Evolutionary conservation across 2,797 vertebrate genomes (phyloP).

Genomic region (Acrossocheilus fasciatus): DNA sequence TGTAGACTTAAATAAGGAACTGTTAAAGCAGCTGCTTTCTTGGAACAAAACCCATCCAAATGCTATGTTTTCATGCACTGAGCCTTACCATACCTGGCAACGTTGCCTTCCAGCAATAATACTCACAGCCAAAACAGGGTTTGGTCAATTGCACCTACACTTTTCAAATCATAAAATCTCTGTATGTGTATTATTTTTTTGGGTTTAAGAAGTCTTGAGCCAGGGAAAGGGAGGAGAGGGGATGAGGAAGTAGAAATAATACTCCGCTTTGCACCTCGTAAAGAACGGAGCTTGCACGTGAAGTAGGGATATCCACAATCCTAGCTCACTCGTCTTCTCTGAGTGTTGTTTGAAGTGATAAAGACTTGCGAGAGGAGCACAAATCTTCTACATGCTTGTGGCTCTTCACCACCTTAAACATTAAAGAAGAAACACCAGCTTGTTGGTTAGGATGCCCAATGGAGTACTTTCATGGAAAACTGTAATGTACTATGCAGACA

Average conservation of each 20-base stretch:
- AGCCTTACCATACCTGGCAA: constrained; percentile 60
- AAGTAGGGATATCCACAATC: constrained; percentile 51
- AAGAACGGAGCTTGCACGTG: constrained; percentile 62
- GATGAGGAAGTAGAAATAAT: constrained; percentile 65
- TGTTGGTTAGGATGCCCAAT: constrained; percentile 13
- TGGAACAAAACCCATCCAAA: constrained; percentile 23
- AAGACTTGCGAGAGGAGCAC: constrained; percentile 36
- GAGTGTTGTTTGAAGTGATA: constrained; percentile 58
- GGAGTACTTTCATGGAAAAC: constrained; percentile 2
- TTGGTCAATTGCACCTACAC: constrained; percentile 71
- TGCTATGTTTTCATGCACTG: constrained; percentile 56
- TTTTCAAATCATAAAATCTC: constrained; percentile 75
- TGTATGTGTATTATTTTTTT: constrained; percentile 69
- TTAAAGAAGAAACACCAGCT: constrained; percentile 45
- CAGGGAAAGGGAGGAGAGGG: constrained; percentile 57
- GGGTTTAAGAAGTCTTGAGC: constrained; percentile 59
- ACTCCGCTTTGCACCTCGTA: constrained; percentile 77
- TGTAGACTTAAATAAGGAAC: constrained; percentile 35
- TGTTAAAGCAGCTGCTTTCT: constrained; percentile 51
- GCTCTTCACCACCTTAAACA: neutral
- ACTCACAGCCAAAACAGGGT: constrained; percentile 62
- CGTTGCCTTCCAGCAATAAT: constrained; percentile 43
- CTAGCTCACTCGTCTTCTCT: constrained; percentile 49
- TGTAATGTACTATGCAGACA: neutral
- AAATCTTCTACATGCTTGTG: constrained; percentile 43